Evolutionary conservation across 2,888 invertebrate genomes (phyloP).

Genomic region (Erebia palarica): DNA sequence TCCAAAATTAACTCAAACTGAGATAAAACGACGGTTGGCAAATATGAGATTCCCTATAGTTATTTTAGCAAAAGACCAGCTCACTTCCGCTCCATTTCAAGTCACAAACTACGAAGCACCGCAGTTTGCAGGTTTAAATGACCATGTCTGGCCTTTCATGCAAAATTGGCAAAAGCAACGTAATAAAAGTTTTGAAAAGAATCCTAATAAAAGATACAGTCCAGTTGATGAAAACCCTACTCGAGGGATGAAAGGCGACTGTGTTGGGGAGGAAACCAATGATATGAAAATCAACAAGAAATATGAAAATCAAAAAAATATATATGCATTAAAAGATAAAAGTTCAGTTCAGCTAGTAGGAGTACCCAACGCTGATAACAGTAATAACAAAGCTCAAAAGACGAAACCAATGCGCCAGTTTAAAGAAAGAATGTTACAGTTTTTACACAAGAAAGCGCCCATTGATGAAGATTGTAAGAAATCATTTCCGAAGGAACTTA

Average conservation of each 20-base stretch:
- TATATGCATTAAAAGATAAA: background rate
- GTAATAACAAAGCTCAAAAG: slow-evolving; percentile 29
- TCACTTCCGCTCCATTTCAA: slow-evolving; percentile 51
- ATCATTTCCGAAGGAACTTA: slow-evolving; percentile 2
- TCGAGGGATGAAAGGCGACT: background rate
- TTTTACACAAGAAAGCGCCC: slow-evolving; percentile 57
- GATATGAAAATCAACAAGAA: background rate
- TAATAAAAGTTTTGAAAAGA: slow-evolving; percentile 26
- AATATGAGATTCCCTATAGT: slow-evolving; percentile 61
- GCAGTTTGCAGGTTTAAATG: slow-evolving; percentile 62
- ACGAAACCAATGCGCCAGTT: slow-evolving; percentile 54
- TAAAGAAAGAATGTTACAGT: slow-evolving; percentile 62
- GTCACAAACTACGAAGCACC: slow-evolving; percentile 51
- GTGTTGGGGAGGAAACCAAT: background rate
- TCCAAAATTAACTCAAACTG: slow-evolving; percentile 56
- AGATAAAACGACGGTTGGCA: slow-evolving; percentile 59
- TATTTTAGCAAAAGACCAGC: slow-evolving; percentile 64
- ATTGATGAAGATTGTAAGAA: slow-evolving; percentile 30
- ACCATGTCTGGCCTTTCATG: slow-evolving; percentile 73
- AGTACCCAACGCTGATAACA: background rate
- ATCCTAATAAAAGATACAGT: background rate
- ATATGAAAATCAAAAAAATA: background rate
- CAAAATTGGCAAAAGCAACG: slow-evolving; percentile 51
- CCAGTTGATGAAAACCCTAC: background rate
- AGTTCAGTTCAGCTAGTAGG: background rate